Conservation (phyloP, 2,888 invertebrate species). For the Machimus atricapillus region DNA sequence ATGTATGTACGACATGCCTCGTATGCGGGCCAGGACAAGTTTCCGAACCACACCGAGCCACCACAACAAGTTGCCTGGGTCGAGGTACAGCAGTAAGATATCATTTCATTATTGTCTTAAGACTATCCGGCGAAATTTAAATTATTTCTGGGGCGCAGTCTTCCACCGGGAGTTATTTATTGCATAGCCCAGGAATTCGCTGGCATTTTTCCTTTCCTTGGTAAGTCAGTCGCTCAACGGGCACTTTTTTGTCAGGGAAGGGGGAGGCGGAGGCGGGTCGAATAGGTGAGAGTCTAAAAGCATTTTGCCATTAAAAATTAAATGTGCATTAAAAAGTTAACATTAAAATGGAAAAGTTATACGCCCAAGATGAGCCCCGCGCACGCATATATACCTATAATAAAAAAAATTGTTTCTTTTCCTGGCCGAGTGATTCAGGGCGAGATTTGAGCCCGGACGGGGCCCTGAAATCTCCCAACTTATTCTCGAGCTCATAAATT, state of each 20-base stretch:
- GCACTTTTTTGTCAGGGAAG: background rate
- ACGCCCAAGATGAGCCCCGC: background rate
- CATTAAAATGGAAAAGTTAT: slow-evolving; percentile 45
- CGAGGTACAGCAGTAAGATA: slow-evolving; percentile 30
- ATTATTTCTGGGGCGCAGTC: slow-evolving; percentile 26
- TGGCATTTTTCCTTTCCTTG: background rate
- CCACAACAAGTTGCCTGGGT: slow-evolving; percentile 29
- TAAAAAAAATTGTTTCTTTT: background rate
- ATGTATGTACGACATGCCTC: slow-evolving; percentile 45
- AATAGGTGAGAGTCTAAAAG: slow-evolving; percentile 32
- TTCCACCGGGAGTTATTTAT: slow-evolving; percentile 20
- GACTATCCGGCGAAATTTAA: slow-evolving; percentile 31
- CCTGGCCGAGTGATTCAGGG: background rate
- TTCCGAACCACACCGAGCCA: slow-evolving; percentile 1
- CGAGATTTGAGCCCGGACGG: background rate
- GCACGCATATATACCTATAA: background rate
- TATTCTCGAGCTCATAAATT: slow-evolving; percentile 44
- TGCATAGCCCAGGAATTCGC: slow-evolving; percentile 13
- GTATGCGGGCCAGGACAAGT: slow-evolving; percentile 20
- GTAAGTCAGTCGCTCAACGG: slow-evolving; percentile 18
- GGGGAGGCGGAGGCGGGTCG: background rate
- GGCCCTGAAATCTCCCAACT: slow-evolving; percentile 9
- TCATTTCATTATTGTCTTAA: slow-evolving; percentile 39
- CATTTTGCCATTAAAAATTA: slow-evolving; percentile 52
- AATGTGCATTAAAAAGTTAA: slow-evolving; percentile 53